A percentile compares a stretch with the other conserved stretches of the same genome.
Evolutionary conservation across 2,888 invertebrate genomes (phyloP).

Genomic region (Malacosoma neustria): DNA sequence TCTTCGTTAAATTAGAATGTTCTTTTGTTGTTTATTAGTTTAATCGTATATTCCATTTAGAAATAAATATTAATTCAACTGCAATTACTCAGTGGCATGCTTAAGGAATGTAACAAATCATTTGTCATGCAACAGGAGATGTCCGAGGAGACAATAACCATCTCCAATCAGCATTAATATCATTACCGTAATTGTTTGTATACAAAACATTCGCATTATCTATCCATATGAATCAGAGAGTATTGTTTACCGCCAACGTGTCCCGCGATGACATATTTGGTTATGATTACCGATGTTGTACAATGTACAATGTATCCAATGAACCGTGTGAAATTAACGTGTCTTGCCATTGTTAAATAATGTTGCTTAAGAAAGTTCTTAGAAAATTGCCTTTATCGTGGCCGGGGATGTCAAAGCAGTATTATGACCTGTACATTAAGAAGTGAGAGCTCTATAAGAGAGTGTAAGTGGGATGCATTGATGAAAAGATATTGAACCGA

Average conservation of each 20-base stretch:
- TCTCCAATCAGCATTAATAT: background rate
- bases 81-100: no score
- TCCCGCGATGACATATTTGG: conserved; percentile 36
- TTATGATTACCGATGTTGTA: conserved; percentile 16
- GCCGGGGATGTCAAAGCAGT: no score
- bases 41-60: no score
- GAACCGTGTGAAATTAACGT: background rate
- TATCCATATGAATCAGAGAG: conserved; percentile 38
- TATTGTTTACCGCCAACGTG: conserved; percentile 41
- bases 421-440: no score
- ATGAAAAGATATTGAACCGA: no score
- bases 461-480: no score
- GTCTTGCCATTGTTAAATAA: background rate
- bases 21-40: no score
- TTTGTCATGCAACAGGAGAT: conserved; percentile 21
- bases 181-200: conserved; percentile 21
- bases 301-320: background rate
- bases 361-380: conserved; percentile 8
- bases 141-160: conserved; percentile 14
- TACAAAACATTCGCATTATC: conserved; percentile 39
- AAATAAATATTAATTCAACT: no score
- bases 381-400: no score
- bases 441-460: no score
- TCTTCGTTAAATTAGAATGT: no score
- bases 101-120: no score